These are phyloP conservation scores for Homarus gammarus DNA, from an alignment of 2,888 invertebrate genomes.

Conservation along the genomic window DNA sequence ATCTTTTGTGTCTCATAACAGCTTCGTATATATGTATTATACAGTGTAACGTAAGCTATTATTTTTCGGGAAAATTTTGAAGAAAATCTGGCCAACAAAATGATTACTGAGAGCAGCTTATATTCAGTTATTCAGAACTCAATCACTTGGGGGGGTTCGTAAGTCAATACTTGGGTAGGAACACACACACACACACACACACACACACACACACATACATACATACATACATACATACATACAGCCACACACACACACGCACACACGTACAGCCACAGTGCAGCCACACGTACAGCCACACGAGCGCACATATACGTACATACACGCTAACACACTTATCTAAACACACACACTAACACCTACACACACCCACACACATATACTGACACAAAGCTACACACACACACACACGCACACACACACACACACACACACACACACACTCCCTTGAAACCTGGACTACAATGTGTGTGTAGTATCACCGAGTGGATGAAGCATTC, in stretches of 20 bases:
- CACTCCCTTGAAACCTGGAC: background rate
- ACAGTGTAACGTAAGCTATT: no score
- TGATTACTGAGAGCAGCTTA: background rate
- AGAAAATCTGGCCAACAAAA: no score
- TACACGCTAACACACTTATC: background rate
- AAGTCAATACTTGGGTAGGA: background rate
- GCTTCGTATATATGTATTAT: no score
- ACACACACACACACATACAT: conserved; percentile 14
- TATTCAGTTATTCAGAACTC: conserved; percentile 11
- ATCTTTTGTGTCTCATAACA: no score
- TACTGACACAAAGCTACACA: background rate
- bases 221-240: background rate
- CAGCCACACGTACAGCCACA: no score
- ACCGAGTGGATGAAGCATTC: conserved; percentile 69
- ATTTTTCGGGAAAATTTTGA: no score
- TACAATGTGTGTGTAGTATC: conserved; percentile 62
- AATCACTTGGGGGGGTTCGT: background rate
- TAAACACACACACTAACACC: background rate
- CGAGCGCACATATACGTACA: no score
- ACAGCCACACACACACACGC: background rate
- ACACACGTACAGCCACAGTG: background rate
- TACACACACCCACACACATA: background rate
- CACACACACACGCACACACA: background rate
- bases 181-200: background rate
- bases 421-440: conserved; percentile 26